These are phyloP conservation scores for Corvus hawaiiensis DNA, from an alignment of 2,113 vertebrate species.

Conservation along the genomic window DNA sequence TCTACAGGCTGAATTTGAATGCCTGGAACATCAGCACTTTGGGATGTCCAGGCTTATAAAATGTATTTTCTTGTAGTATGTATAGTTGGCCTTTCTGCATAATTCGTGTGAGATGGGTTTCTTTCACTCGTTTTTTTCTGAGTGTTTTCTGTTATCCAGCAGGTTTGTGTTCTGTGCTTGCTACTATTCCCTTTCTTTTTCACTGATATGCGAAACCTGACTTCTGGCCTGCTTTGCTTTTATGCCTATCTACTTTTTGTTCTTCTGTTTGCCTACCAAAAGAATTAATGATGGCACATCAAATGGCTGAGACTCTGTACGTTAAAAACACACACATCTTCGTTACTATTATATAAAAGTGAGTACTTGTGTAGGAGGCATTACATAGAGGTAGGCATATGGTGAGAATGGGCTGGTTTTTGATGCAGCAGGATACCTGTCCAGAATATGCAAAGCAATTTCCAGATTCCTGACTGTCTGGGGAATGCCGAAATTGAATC, in stretches of 20 bases:
- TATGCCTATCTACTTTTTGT: neutral
- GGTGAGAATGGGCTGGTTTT: neutral
- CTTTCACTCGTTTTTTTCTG: neutral
- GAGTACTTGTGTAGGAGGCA: neutral
- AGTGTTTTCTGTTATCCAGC: neutral
- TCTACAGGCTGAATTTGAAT: neutral
- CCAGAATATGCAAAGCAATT: neutral
- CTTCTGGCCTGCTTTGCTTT: neutral
- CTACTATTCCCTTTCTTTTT: neutral
- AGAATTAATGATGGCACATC: neutral
- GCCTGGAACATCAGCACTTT: neutral
- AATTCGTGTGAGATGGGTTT: neutral
- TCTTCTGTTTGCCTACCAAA: neutral
- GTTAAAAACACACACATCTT: neutral
- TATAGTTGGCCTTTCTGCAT: neutral
- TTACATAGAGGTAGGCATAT: neutral
- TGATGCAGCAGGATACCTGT: neutral
- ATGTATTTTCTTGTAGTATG: neutral
- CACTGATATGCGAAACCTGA: neutral
- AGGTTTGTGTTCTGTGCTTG: neutral
- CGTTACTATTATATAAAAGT: neutral
- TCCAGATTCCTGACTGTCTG: neutral
- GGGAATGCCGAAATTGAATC: neutral
- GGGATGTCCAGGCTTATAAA: neutral
- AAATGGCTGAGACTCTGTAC: neutral